phyloP scores from a whole-genome alignment of 2,797 vertebrate species.

The Gouania willdenowi region DNA sequence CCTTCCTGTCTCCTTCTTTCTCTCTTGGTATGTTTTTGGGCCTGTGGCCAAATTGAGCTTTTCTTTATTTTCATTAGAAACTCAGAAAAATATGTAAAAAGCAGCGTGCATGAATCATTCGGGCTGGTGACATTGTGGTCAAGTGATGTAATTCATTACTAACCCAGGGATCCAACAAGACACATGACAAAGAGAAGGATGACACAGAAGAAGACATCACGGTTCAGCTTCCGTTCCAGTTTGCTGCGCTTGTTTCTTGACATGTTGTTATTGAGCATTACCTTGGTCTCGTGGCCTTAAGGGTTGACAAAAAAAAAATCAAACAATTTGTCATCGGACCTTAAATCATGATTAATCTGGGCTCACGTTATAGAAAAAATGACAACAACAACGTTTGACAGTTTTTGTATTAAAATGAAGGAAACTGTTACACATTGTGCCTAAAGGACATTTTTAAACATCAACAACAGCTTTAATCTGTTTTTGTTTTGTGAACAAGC shows the following conservation, averaged over 20 bases:
- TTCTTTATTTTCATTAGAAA: conserved; percentile 19
- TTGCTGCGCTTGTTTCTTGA: conserved; percentile 92
- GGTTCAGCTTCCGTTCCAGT: conserved; percentile 86
- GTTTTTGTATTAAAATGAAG: too few species aligned
- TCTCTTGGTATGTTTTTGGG: conserved; percentile 15
- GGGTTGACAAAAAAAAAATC: conserved; percentile 24
- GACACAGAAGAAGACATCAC: conserved; percentile 84
- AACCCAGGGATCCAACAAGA: conserved; percentile 86
- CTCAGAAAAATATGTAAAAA: conserved; percentile 33
- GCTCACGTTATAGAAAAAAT: neutral
- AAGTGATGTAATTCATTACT: conserved; percentile 40
- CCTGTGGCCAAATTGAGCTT: conserved; percentile 19
- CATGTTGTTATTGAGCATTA: conserved; percentile 90
- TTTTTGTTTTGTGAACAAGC: too few species aligned
- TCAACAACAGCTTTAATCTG: too few species aligned
- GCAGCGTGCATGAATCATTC: conserved; percentile 31
- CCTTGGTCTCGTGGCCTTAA: conserved; percentile 91
- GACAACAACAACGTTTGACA: too few species aligned
- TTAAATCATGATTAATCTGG: neutral
- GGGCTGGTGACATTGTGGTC: conserved; percentile 8
- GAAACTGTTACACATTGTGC: too few species aligned
- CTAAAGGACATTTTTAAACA: too few species aligned
- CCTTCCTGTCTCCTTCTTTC: conserved; percentile 15
- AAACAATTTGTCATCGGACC: too few species aligned
- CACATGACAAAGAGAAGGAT: conserved; percentile 89